These are phyloP conservation scores for Sitta carolinensis DNA, from an alignment of 2,797 vertebrate genomes.

Conservation along the genomic window DNA sequence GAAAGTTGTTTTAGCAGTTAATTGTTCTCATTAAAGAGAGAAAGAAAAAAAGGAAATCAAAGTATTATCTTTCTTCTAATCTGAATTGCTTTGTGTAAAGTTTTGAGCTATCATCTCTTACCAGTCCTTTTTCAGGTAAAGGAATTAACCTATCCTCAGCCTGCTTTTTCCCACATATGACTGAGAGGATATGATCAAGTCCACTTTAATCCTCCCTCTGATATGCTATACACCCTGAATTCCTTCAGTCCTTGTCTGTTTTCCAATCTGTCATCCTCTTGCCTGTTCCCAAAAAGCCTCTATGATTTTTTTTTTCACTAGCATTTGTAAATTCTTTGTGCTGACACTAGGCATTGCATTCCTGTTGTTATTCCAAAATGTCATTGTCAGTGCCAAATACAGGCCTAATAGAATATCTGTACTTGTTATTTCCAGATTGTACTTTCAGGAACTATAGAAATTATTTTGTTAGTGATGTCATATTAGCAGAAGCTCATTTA, in stretches of 20 bases:
- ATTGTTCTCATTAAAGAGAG: neutral
- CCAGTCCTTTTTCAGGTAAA: neutral
- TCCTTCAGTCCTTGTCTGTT: neutral
- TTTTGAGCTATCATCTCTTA: neutral
- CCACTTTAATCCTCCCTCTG: neutral
- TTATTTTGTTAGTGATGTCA: neutral
- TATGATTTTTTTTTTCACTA: neutral
- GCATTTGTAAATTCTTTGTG: fast-evolving
- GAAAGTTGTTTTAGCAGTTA: neutral
- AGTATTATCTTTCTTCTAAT: neutral
- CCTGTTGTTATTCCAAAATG: neutral
- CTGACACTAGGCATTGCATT: neutral
- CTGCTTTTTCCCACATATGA: neutral
- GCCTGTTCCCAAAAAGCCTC: neutral
- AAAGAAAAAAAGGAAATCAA: neutral
- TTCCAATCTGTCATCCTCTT: neutral
- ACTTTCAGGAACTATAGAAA: neutral
- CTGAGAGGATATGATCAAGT: neutral
- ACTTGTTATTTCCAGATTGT: neutral
- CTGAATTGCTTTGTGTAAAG: neutral
- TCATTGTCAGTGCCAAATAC: neutral
- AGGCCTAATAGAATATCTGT: neutral
- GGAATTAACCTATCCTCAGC: neutral
- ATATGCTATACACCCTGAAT: neutral
- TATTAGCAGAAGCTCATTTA: neutral